Percentiles rank a stretch among this genome's conserved stretches.
These are phyloP conservation scores for Euzophera pinguis DNA, from an alignment of 2,888 invertebrate species.

Conservation along the genomic window DNA sequence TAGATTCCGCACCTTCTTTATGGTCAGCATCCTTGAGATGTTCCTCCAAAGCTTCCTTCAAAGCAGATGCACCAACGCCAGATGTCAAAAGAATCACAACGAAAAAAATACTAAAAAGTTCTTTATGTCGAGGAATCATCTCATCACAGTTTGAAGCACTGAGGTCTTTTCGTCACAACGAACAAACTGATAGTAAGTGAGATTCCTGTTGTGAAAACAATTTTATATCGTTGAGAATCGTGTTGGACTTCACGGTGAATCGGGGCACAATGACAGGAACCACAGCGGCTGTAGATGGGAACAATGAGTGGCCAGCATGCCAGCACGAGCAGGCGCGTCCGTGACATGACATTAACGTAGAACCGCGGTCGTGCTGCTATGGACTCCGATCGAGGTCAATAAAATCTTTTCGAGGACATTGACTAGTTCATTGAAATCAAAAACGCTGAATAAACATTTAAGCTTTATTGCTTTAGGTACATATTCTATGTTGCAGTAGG, in stretches of 20 bases:
- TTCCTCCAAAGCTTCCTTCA: conserved; percentile 71
- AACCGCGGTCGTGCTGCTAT: conserved; percentile 33
- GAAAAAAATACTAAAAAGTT: conserved; percentile 36
- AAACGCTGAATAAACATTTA: neutral
- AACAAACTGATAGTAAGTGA: conserved; percentile 48
- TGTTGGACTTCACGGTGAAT: conserved; percentile 68
- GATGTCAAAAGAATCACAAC: conserved; percentile 49
- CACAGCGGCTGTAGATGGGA: conserved; percentile 49
- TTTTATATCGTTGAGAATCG: conserved; percentile 68
- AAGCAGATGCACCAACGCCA: conserved; percentile 46
- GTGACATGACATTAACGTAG: conserved; percentile 61
- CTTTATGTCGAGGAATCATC: conserved; percentile 53
- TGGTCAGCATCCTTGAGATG: conserved; percentile 68
- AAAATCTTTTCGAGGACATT: conserved; percentile 44
- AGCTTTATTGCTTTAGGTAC: neutral
- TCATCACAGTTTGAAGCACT: conserved; percentile 39
- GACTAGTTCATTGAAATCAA: conserved; percentile 38
- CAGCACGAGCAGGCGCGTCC: conserved; percentile 42
- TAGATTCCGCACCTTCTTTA: conserved; percentile 59
- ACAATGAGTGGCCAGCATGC: conserved; percentile 54
- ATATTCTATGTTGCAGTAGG: neutral
- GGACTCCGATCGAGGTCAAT: conserved; percentile 59
- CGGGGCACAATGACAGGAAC: conserved; percentile 76
- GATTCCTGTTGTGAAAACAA: conserved; percentile 46
- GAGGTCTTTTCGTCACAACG: conserved; percentile 37